These are phyloP conservation scores for Aphelocoma coerulescens DNA, from an alignment of 2,113 vertebrate species.

Conservation along the genomic window DNA sequence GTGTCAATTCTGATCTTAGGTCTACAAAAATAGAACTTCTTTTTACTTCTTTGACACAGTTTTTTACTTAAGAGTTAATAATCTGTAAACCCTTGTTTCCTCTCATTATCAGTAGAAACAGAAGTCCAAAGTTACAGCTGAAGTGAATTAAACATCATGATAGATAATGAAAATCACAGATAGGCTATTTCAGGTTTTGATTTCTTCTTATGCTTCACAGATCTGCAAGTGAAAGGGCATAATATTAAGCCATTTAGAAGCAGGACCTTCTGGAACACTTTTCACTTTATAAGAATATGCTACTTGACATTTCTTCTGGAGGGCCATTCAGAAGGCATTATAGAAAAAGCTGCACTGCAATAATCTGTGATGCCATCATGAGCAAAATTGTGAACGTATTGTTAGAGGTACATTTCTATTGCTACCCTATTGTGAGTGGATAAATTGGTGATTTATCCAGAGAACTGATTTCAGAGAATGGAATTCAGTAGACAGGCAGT, in stretches of 20 bases:
- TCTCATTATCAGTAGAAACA: background rate
- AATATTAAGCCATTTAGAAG: conserved; percentile 40
- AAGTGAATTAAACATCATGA: background rate
- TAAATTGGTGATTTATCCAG: background rate
- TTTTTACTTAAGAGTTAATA: background rate
- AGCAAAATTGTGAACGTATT: background rate
- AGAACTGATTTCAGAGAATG: background rate
- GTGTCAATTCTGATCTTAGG: background rate
- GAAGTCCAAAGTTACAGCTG: background rate
- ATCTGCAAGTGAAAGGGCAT: conserved; percentile 10
- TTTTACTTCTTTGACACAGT: background rate
- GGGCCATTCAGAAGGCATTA: conserved; percentile 1
- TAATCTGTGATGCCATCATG: background rate
- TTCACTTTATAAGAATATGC: conserved; percentile 13
- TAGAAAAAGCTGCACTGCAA: conserved; percentile 20
- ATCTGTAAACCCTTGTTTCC: background rate
- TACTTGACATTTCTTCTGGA: conserved; percentile 17
- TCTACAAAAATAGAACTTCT: background rate
- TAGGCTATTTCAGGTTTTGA: background rate
- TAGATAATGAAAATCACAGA: background rate
- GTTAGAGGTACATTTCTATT: background rate
- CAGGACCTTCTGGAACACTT: background rate
- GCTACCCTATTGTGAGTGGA: background rate
- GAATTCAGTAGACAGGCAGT: background rate
- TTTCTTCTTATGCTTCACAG: conserved; percentile 28